These are phyloP conservation scores for Drosophila algonquin DNA, from an alignment of 2,888 invertebrate species.

Conservation along the genomic window DNA sequence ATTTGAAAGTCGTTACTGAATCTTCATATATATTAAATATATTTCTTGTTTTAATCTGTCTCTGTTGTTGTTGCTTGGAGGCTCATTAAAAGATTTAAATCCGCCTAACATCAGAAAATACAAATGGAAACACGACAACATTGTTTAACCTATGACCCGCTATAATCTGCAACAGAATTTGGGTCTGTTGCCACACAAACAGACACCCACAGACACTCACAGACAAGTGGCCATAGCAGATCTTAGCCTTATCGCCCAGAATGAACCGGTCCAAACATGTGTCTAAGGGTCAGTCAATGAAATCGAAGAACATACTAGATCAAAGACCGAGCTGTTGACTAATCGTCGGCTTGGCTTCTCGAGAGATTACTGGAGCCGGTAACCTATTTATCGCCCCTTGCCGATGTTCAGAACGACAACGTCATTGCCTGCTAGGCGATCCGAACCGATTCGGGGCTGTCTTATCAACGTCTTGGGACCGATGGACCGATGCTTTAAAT, in stretches of 20 bases:
- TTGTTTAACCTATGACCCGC: not conserved
- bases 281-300: slow-evolving; percentile 47
- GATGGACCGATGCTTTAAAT: slow-evolving; percentile 49
- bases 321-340: slow-evolving; percentile 32
- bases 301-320: slow-evolving; percentile 10
- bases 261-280: slow-evolving; percentile 19
- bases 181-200: not conserved
- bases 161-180: not conserved
- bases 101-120: not conserved
- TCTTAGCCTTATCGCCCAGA: slow-evolving; percentile 14
- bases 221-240: not conserved
- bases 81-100: not conserved
- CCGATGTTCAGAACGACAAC: not conserved
- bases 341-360: slow-evolving; percentile 19
- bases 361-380: slow-evolving; percentile 30
- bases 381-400: slow-evolving; percentile 13
- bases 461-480: slow-evolving; percentile 35
- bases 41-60: not conserved
- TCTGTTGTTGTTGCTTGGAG: not conserved
- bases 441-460: not conserved
- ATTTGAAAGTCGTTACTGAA: not conserved
- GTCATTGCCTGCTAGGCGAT: slow-evolving; percentile 1
- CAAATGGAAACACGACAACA: not conserved
- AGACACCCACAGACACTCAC: not conserved
- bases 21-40: not conserved